These are phyloP conservation scores for Enteromius afrohamiltoni DNA, from an alignment of 2,797 vertebrate species.

Conservation along the genomic window DNA sequence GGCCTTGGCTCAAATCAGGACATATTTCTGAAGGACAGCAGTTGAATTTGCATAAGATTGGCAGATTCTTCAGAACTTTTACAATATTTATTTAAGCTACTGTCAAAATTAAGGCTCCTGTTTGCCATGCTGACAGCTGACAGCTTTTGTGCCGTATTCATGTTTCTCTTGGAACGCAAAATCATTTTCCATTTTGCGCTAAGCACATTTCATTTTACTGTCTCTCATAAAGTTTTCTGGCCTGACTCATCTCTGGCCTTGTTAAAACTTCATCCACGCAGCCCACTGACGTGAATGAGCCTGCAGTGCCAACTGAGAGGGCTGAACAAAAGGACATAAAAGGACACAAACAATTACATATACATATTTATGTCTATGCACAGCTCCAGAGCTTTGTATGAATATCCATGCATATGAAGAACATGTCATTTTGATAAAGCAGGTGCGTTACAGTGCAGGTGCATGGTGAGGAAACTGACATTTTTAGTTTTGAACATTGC, in stretches of 20 bases:
- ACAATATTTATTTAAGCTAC: not conserved
- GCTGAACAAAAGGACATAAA: constrained; percentile 5
- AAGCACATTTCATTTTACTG: constrained; percentile 27
- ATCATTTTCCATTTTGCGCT: constrained; percentile 2
- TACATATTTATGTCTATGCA: not conserved
- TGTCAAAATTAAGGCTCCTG: constrained; percentile 14
- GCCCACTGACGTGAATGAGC: constrained; percentile 11
- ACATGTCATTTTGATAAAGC: not conserved
- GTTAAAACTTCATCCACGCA: constrained; percentile 20
- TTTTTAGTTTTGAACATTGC: not conserved
- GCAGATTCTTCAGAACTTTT: not conserved
- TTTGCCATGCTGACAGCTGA: constrained; percentile 1
- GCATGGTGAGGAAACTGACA: not conserved
- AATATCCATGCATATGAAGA: not conserved
- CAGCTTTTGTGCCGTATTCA: not conserved
- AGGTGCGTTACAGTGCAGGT: constrained; percentile 14
- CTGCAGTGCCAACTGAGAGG: constrained; percentile 1
- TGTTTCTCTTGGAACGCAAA: not conserved
- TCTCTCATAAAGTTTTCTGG: constrained; percentile 31
- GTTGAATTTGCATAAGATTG: not conserved
- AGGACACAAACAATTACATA: not conserved
- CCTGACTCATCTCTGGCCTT: constrained; percentile 42
- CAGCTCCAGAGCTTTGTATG: not conserved
- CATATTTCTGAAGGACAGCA: not conserved
- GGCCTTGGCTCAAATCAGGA: not conserved